Evolutionary conservation across 2,888 invertebrate genomes (phyloP).

Genomic region (Branchinecta sandiegonensis): DNA sequence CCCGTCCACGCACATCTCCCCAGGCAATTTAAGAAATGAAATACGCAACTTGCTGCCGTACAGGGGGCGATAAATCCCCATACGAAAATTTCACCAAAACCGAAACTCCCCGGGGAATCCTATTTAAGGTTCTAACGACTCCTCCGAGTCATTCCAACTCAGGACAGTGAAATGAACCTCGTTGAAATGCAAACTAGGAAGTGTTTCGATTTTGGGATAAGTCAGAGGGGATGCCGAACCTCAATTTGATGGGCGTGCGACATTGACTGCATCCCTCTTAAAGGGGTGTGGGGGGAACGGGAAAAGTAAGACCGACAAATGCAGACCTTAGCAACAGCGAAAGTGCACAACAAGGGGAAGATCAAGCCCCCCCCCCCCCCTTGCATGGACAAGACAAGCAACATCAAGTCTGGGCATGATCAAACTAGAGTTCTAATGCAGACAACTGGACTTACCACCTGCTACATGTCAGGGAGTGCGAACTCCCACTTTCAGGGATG

Average conservation of each 20-base stretch:
- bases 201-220: conserved; percentile 15
- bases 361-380: no score
- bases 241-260: conserved; percentile 15
- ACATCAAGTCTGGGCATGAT: no score
- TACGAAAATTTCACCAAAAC: neutral
- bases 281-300: neutral
- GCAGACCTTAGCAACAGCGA: no score
- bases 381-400: no score
- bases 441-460: no score
- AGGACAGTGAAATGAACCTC: conserved; percentile 15
- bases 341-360: no score
- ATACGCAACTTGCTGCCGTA: conserved; percentile 1
- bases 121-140: conserved; percentile 12
- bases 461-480: no score
- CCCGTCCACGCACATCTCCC: neutral
- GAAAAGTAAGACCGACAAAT: no score
- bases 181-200: conserved; percentile 16
- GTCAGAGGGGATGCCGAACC: conserved; percentile 3
- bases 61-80: neutral
- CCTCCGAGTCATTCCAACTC: neutral
- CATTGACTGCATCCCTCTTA: conserved; percentile 2
- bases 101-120: neutral
- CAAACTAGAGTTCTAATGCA: no score
- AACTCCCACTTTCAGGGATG: no score
- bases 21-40: conserved; percentile 8